Percentiles rank a stretch among this genome's conserved stretches.
These are phyloP conservation scores for Tipula vernalis DNA, from an alignment of 2,888 invertebrate species.

Conservation along the genomic window DNA sequence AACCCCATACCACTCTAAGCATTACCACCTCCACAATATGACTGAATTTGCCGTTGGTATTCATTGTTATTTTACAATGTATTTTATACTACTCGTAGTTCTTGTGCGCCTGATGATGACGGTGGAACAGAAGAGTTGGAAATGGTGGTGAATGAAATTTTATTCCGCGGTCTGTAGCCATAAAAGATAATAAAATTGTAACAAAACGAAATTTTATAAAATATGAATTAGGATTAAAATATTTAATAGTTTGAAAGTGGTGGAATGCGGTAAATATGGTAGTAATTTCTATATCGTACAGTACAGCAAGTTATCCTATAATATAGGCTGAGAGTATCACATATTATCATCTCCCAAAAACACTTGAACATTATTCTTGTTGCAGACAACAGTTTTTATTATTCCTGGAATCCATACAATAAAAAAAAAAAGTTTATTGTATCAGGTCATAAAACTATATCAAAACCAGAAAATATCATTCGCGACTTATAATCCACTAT, in stretches of 20 bases:
- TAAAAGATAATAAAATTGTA: not conserved
- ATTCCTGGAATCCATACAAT: not conserved
- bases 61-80: not conserved
- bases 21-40: not conserved
- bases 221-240: not conserved
- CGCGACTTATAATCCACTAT: not conserved
- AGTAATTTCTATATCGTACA: not conserved
- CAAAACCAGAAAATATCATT: not conserved
- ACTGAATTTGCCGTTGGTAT: not conserved
- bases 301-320: not conserved
- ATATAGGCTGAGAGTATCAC: not conserved
- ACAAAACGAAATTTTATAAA: not conserved
- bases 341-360: not conserved
- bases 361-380: not conserved
- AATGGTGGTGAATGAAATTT: not conserved
- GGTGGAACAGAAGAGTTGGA: not conserved
- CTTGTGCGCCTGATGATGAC: not conserved
- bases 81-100: not conserved
- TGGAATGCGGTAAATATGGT: not conserved
- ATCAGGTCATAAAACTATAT: not conserved
- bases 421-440: not conserved
- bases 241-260: not conserved
- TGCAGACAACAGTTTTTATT: not conserved
- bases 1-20: not conserved
- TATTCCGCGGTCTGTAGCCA: not conserved